Percentiles rank a stretch among this genome's conserved stretches.
Conservation (phyloP, 1,140 invertebrate species). For the Drosophila teissieri region DNA sequence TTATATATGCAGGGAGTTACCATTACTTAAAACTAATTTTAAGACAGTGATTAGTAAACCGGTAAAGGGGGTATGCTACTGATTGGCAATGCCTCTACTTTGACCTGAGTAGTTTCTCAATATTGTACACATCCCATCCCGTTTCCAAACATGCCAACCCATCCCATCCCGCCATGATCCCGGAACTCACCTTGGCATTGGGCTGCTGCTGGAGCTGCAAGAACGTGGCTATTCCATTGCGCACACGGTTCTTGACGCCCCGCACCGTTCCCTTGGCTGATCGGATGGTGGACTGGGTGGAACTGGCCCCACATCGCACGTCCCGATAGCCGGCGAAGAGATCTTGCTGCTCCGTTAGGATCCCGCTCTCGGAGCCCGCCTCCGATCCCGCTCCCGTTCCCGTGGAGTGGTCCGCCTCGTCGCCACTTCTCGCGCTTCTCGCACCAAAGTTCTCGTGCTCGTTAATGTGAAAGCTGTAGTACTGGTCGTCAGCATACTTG, state of each 20-base stretch:
- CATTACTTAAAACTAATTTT: not conserved
- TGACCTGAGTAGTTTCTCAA: not conserved
- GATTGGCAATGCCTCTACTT: not conserved
- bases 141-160: not conserved
- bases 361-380: slow-evolving; percentile 5
- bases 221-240: slow-evolving; percentile 97
- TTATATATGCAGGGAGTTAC: not conserved
- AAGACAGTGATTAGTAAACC: not conserved
- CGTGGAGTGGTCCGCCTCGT: slow-evolving; percentile 66
- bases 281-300: slow-evolving; percentile 89
- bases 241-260: slow-evolving; percentile 96
- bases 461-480: slow-evolving; percentile 93
- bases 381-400: slow-evolving; percentile 14
- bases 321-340: slow-evolving; percentile 93
- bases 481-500: slow-evolving; percentile 90
- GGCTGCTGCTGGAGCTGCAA: slow-evolving; percentile 90
- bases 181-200: slow-evolving; percentile 88
- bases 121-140: not conserved
- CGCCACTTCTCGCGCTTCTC: slow-evolving; percentile 85
- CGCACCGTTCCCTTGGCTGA: slow-evolving; percentile 96
- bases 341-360: slow-evolving; percentile 85
- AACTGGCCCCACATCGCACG: slow-evolving; percentile 89
- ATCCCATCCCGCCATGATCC: slow-evolving; percentile 7
- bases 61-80: not conserved
- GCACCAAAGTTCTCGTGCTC: slow-evolving; percentile 86